Evolutionary conservation across 2,888 invertebrate species (phyloP).

Genomic region (Linyphia triangularis): DNA sequence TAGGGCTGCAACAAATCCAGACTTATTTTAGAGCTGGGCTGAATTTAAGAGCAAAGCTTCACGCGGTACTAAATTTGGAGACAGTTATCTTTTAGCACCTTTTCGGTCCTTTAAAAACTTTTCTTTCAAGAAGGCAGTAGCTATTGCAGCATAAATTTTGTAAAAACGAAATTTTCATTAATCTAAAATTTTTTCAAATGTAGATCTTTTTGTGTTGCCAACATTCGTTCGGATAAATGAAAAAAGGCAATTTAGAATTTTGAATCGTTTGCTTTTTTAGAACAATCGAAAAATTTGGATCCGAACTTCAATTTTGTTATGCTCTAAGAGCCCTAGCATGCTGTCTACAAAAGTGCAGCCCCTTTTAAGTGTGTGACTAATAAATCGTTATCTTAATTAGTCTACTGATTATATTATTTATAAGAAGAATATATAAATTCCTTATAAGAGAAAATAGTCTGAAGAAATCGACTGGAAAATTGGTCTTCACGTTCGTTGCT

Average conservation of each 20-base stretch:
- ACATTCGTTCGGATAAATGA: neutral
- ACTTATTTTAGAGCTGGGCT: constrained; percentile 51
- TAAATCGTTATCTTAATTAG: constrained; percentile 29
- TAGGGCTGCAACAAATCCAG: constrained; percentile 71
- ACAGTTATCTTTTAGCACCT: neutral
- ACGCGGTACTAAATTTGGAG: constrained; percentile 38
- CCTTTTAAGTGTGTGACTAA: constrained; percentile 41
- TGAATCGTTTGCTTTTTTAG: neutral
- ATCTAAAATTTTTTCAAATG: constrained; percentile 15
- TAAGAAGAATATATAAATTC: constrained; percentile 38
- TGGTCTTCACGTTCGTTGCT: constrained; percentile 72
- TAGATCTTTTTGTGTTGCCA: neutral
- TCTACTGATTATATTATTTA: constrained; percentile 51
- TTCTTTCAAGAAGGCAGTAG: neutral
- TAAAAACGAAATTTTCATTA: neutral
- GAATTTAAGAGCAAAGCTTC: constrained; percentile 36
- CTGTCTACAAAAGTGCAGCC: constrained; percentile 72
- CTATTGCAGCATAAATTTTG: neutral
- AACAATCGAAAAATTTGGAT: constrained; percentile 4
- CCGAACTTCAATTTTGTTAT: constrained; percentile 7
- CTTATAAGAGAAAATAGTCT: constrained; percentile 41
- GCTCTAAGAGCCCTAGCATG: constrained; percentile 60
- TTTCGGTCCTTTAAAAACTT: neutral
- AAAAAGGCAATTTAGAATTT: neutral
- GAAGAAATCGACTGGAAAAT: constrained; percentile 47